Evolutionary conservation across 2,888 invertebrate species (phyloP), one percentile per base, ranked within the genome.

Genomic region (Beris chalybata): DNA sequence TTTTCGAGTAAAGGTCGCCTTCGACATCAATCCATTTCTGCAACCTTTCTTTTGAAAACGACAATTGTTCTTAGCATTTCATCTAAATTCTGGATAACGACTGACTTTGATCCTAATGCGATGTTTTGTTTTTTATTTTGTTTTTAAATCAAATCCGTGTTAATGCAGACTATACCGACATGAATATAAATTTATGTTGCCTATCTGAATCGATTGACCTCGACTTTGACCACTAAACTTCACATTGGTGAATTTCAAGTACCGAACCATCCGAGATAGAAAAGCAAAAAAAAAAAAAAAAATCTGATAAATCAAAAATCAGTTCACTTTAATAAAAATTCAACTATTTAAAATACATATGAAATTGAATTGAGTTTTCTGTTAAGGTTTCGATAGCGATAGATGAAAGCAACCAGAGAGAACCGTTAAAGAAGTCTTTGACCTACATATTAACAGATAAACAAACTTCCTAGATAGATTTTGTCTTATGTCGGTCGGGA

Each of bases 171-270:
- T 30, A 63, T 63, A 30, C 29, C 52, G 31, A 47, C 31, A 56
- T 22, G 47, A 67, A 67, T 65, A 59, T 65, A 67, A 65, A 58
- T 38, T 57, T 59, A 58, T 54, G 59, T 47, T 47, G 5, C 59
- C 32, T 47, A 59, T 67, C 55, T 54, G 59, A 67, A 65, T 67
- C 32, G 5, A 48, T 65, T 67, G 64, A 67, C 67, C 67, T 67
- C 67, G 67, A 67, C 67, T 67, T 67, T 67, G 67, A 67, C 67
- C 67, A 67, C 67, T 44, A 67, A 67, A 67, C 38, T 53, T 61
- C 47, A 30, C 57, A 65, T 48, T 15, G 50, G 30, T 31, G 55
- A 47, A 50, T 59, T 32, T 45, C 15, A 12, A 54, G 32, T 38
- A 38, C 38, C 38, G 22, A 22, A 38, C 9, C 31, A 45, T 64